Conservation (phyloP, 2,797 vertebrate species). For the Graptemys geographica region DNA sequence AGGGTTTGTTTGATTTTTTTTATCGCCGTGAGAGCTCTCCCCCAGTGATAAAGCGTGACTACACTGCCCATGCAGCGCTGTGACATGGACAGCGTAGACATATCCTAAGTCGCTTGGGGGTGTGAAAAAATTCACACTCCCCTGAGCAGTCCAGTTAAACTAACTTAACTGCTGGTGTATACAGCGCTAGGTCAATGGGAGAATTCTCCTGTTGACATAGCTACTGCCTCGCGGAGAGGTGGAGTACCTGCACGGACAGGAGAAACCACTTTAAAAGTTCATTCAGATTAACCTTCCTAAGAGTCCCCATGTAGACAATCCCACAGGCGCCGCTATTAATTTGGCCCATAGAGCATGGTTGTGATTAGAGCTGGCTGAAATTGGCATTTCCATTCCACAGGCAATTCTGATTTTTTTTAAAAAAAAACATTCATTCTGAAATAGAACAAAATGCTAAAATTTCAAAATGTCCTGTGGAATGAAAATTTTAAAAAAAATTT, state of each 20-base stretch:
- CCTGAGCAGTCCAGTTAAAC: background rate
- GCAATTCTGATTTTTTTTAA: background rate
- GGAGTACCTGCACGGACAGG: background rate
- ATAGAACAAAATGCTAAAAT: background rate
- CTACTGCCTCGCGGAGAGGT: background rate
- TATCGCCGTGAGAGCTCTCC: no score
- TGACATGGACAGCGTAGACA: no score
- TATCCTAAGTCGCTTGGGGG: no score
- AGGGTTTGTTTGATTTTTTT: no score
- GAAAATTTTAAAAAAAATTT: background rate
- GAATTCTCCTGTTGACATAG: background rate
- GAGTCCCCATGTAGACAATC: background rate
- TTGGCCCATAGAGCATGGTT: background rate
- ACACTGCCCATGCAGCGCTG: no score
- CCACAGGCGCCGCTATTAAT: background rate
- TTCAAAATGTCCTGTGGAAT: background rate
- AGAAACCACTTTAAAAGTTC: background rate
- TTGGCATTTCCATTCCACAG: background rate
- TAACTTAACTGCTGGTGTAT: background rate
- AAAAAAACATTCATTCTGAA: background rate
- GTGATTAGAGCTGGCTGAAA: background rate
- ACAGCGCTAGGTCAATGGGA: background rate
- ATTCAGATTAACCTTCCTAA: background rate
- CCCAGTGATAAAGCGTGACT: no score
- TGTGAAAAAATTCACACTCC: background rate